Evolutionary conservation across 2,888 invertebrate species (phyloP).

Genomic region (Ectemnius continuus): DNA sequence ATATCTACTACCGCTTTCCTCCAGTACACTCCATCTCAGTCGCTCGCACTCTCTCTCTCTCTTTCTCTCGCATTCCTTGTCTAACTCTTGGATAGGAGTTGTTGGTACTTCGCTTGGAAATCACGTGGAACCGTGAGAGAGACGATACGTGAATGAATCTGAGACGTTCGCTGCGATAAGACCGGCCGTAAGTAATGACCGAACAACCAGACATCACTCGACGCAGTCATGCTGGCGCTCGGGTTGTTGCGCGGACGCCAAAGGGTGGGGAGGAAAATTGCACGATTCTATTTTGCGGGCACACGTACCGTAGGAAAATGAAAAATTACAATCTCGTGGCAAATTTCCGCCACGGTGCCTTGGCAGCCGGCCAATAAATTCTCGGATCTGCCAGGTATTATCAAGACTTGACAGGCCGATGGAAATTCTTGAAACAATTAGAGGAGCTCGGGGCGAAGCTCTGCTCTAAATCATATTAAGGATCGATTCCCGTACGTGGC

Average conservation of each 20-base stretch:
- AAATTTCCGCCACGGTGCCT: neutral
- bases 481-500: constrained; percentile 24
- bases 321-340: too few relatives aligned
- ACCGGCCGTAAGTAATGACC: neutral
- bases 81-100: constrained; percentile 36
- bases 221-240: neutral
- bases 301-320: neutral
- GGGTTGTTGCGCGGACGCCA: constrained; percentile 11
- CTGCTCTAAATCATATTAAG: constrained; percentile 46
- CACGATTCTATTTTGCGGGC: constrained; percentile 2
- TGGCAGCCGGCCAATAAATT: constrained; percentile 15
- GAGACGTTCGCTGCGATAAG: constrained; percentile 26
- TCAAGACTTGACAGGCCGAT: neutral
- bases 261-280: constrained; percentile 1
- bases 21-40: neutral
- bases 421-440: constrained; percentile 41
- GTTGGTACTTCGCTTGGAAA: constrained; percentile 41
- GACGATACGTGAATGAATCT: constrained; percentile 54
- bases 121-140: constrained; percentile 39
- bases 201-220: too few relatives aligned
- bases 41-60: constrained; percentile 24
- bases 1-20: constrained; percentile 68
- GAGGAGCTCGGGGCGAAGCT: neutral
- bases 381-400: constrained; percentile 5
- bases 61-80: constrained; percentile 52